phyloP scores from a whole-genome alignment of 2,797 vertebrate species.

The Coreius guichenoti region DNA sequence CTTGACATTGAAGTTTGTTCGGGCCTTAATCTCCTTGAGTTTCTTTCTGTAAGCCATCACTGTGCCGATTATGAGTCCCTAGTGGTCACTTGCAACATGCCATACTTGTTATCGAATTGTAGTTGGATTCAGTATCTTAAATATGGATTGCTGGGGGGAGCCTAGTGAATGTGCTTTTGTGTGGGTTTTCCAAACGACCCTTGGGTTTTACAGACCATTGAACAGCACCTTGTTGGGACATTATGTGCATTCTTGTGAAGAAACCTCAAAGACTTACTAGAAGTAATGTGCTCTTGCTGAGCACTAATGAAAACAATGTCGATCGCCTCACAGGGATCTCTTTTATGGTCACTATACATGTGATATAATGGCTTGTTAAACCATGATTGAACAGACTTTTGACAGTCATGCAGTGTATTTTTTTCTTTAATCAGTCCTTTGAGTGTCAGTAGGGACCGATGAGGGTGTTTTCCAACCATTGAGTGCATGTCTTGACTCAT shows the following conservation, averaged over 20 bases:
- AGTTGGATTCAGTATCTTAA: slow-evolving; percentile 39
- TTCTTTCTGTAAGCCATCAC: slow-evolving; percentile 47
- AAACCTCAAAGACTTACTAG: slow-evolving; percentile 48
- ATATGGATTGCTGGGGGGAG: slow-evolving; percentile 51
- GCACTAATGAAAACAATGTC: slow-evolving; percentile 32
- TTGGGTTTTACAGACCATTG: slow-evolving; percentile 68
- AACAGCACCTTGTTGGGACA: slow-evolving; percentile 52
- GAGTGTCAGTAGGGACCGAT: neutral
- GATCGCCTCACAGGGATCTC: slow-evolving; percentile 43
- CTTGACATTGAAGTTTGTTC: slow-evolving; percentile 34
- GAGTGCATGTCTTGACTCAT: neutral
- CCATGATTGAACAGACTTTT: slow-evolving; percentile 20
- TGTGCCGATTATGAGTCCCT: slow-evolving; percentile 51
- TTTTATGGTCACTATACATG: slow-evolving; percentile 43
- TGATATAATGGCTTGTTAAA: slow-evolving; percentile 35
- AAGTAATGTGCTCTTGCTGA: slow-evolving; percentile 51
- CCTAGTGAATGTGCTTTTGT: slow-evolving; percentile 74
- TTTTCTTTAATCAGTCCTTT: slow-evolving; percentile 24
- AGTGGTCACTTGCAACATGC: slow-evolving; percentile 40
- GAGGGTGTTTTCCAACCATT: neutral
- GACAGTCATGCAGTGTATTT: slow-evolving; percentile 23
- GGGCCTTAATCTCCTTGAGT: slow-evolving; percentile 38
- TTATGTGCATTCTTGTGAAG: slow-evolving; percentile 50
- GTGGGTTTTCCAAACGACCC: slow-evolving; percentile 67
- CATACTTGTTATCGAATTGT: slow-evolving; percentile 42